Base-by-base conservation (phyloP, 2,797 vertebrate genomes). In the Melanotaenia nigrans region DNA sequence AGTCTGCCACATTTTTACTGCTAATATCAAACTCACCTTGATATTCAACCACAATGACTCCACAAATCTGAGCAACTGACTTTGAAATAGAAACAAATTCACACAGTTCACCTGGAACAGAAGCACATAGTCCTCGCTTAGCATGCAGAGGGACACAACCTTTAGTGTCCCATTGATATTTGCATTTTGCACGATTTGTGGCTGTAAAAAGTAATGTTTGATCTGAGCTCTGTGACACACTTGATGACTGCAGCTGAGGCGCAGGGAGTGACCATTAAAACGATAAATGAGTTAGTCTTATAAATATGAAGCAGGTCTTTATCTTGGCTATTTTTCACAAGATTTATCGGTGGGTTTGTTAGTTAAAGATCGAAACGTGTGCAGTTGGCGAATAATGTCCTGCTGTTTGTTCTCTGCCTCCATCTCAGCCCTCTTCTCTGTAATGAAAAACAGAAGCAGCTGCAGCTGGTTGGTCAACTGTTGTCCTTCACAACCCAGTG, bases 401-500 rank as follows among this genome's bases (percentile, higher is more conserved):
- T 30, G 53, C 28, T 22, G 59, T 57, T 60, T 57, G 1, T 25
- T 77, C 53, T 1, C 30, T 36, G 55, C 24, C 66, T n/a, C 36
- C 9, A 30, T 58, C 24, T 56, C 12, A 16, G 22, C 14, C 18
- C 18, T 47, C n/a, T 18, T 33, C 61, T 57, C 56, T 35, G 32
- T 85, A 86, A 87, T 88, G 73, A 68, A 82, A 84, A 88, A 86
- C 89, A 89, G 84, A 88, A 49, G 85, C 79, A 88, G 83, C 90
- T 79, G 61, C 81, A 88, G 83, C 90, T 79, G 61, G 81, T 86
- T 92, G 69, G 87, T 92, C 81, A 73, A 85, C 82, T 79, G 87
- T 85, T 84, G 92, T 93, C 95, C 95, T 96, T 96, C 96, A 95
- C 93, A 92, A 92, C 79, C 92, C 92, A 90, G 88, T 94, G 93